These are phyloP conservation scores for Tetramorium bicarinatum DNA, from an alignment of 2,888 invertebrate species.

Conservation along the genomic window DNA sequence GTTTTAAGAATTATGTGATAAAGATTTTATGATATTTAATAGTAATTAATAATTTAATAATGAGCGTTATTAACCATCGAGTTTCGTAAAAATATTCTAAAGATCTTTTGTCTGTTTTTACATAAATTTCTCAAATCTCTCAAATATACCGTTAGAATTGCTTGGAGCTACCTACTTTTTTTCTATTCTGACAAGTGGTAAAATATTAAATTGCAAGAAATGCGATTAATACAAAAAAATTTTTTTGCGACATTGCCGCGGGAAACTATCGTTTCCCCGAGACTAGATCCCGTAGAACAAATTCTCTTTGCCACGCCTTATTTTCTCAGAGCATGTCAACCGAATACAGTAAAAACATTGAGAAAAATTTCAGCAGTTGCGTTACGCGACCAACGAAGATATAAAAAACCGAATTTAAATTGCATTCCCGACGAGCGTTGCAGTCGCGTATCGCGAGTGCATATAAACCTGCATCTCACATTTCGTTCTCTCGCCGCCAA, in stretches of 20 bases:
- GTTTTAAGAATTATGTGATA: not conserved
- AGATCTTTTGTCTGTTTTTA: not conserved
- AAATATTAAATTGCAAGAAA: not conserved
- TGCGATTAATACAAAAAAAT: not conserved
- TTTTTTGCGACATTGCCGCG: not conserved
- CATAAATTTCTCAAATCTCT: too few species aligned
- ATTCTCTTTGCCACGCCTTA: constrained; percentile 35
- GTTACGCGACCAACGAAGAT: constrained; percentile 18
- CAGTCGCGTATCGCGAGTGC: constrained; percentile 14
- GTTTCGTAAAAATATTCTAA: not conserved
- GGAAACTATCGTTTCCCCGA: constrained; percentile 1
- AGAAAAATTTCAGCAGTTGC: constrained; percentile 28
- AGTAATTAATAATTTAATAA: not conserved
- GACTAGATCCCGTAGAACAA: constrained; percentile 2
- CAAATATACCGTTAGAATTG: not conserved
- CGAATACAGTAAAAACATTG: constrained; percentile 20
- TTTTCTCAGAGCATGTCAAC: constrained; percentile 25
- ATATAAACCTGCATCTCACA: constrained; percentile 27
- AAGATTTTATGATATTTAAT: not conserved
- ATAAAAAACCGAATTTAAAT: constrained; percentile 49
- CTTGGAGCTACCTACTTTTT: not conserved
- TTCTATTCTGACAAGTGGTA: not conserved
- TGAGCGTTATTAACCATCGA: not conserved
- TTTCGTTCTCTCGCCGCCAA: constrained; percentile 20
- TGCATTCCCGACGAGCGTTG: constrained; percentile 36